Percentiles rank a stretch among this genome's conserved stretches.
Evolutionary conservation across 2,888 invertebrate species (phyloP).

Genomic region (Deroplatys truncata): DNA sequence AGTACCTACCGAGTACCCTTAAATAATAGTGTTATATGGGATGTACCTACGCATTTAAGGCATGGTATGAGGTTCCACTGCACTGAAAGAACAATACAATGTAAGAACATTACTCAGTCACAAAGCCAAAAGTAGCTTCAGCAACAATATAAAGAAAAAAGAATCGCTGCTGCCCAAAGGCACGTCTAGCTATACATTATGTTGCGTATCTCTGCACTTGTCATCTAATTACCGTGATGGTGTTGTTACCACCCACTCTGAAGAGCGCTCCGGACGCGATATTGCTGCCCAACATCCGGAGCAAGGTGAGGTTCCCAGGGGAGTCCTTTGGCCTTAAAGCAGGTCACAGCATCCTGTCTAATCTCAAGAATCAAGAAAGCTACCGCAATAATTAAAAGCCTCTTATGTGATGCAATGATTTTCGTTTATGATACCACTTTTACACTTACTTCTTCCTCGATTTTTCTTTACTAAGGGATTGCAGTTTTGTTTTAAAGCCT

Average conservation of each 20-base stretch:
- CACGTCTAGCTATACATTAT: neutral
- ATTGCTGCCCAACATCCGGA: neutral
- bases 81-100: too few relatives aligned
- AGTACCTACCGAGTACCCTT: too few relatives aligned
- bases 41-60: too few relatives aligned
- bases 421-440: neutral
- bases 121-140: neutral
- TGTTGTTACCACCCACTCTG: neutral
- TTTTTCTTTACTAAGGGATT: too few relatives aligned
- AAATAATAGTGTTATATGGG: too few relatives aligned
- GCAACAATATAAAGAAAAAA: neutral
- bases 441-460: too few relatives aligned
- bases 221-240: neutral
- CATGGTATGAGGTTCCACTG: too few relatives aligned
- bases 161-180: neutral
- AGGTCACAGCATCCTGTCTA: neutral
- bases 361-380: neutral
- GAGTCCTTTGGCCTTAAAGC: neutral
- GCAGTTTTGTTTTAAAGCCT: too few relatives aligned
- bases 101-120: neutral
- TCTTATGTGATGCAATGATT: neutral
- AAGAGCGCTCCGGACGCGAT: neutral
- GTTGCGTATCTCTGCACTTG: neutral
- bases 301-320: neutral
- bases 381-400: neutral